Conservation (phyloP, 2,797 vertebrate species). For the Pitangus sulphuratus region DNA sequence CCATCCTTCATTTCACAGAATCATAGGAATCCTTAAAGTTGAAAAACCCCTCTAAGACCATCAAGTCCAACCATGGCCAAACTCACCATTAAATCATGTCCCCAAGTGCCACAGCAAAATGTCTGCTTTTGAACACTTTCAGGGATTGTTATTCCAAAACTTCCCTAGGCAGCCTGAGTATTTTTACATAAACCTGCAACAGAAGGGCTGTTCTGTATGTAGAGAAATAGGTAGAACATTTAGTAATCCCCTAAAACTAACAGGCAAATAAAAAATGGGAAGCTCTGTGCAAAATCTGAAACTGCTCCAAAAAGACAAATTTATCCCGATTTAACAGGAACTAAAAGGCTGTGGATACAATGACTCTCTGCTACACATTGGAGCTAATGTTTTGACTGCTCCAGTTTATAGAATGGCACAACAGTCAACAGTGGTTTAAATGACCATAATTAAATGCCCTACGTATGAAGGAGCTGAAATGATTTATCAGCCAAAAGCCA, state of each 20-base stretch:
- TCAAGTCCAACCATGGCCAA: neutral
- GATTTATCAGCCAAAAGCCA: slow-evolving; percentile 53
- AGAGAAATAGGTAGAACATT: neutral
- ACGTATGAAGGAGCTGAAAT: slow-evolving; percentile 8
- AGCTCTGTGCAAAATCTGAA: neutral
- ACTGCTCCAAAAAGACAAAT: neutral
- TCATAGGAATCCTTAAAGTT: neutral
- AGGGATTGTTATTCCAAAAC: neutral
- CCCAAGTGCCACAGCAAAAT: neutral
- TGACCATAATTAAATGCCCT: slow-evolving; percentile 36
- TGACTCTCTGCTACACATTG: neutral
- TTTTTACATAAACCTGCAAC: neutral
- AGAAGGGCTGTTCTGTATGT: neutral
- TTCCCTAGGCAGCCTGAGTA: neutral
- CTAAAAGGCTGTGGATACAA: neutral
- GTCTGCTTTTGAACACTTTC: neutral
- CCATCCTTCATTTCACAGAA: neutral
- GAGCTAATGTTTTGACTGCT: neutral
- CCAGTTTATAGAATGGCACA: neutral
- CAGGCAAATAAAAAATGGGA: rapidly evolving
- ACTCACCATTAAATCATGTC: rapidly evolving
- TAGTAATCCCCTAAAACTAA: neutral
- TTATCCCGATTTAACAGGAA: neutral
- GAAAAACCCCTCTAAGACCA: neutral
- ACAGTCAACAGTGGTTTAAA: neutral